Percentiles rank a stretch among this genome's conserved stretches.
Conservation (phyloP, 2,888 invertebrate genomes). For the Scaptomyza parva region DNA sequence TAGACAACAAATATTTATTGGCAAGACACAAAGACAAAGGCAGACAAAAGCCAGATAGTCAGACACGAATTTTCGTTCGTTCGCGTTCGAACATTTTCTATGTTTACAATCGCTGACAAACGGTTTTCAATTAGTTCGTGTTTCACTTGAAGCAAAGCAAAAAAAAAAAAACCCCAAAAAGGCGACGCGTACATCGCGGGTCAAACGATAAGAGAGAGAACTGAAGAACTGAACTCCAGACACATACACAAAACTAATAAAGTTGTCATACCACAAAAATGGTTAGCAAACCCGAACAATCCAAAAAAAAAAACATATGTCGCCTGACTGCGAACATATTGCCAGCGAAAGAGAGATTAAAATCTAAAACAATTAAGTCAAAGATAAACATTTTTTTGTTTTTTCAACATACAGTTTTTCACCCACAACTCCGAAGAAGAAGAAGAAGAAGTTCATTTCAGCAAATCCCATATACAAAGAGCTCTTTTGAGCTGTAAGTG, state of each 20-base stretch:
- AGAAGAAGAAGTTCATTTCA: slow-evolving; percentile 25
- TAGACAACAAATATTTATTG: slow-evolving; percentile 52
- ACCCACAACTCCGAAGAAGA: not conserved
- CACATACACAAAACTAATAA: slow-evolving; percentile 69
- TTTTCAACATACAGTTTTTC: slow-evolving; percentile 16
- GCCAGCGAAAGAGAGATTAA: slow-evolving; percentile 75
- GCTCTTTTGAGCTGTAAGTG: slow-evolving; percentile 10
- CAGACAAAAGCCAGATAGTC: not conserved
- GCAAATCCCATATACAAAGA: slow-evolving; percentile 14
- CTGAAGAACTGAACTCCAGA: slow-evolving; percentile 44
- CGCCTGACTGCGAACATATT: slow-evolving; percentile 50
- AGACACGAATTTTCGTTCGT: not conserved
- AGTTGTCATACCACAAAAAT: slow-evolving; percentile 72
- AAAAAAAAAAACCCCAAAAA: slow-evolving; percentile 6
- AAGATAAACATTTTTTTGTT: slow-evolving; percentile 61
- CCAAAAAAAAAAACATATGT: slow-evolving; percentile 63
- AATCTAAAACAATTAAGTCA: slow-evolving; percentile 78
- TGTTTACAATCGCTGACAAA: slow-evolving; percentile 77
- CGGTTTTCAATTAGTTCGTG: slow-evolving; percentile 74
- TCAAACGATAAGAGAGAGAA: slow-evolving; percentile 66
- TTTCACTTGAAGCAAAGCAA: slow-evolving; percentile 45
- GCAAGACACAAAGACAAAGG: slow-evolving; percentile 29
- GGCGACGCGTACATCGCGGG: slow-evolving; percentile 61
- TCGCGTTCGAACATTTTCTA: slow-evolving; percentile 24
- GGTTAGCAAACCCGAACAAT: slow-evolving; percentile 41